Evolutionary conservation across 1,140 invertebrate genomes (phyloP), one percentile per base, ranked within the genome.

Genomic region (Pogonus chalceus): DNA sequence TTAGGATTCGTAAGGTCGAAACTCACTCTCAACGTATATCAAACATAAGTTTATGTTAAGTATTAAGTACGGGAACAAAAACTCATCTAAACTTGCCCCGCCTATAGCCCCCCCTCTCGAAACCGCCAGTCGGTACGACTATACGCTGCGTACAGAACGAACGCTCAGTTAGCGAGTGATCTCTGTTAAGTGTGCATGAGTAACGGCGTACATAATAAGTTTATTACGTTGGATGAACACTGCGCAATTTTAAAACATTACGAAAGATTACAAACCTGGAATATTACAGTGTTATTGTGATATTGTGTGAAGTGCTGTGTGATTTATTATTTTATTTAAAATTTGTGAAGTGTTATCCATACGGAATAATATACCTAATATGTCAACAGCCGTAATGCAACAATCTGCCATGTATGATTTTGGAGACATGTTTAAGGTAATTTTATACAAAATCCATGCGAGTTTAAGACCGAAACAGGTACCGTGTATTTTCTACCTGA

Each of bases 331-430:
- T 31, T 4, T 31, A 7, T 7, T 31, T 31, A 7, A 31, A 31
- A 31, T 31, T 31, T 31, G 26, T 31, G 26, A 31, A 31, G 26
- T 31, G 26, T 31, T 31, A 31, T 31, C 26, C 26, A 43, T 10
- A 43, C 9, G 37, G 37, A 43, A 43, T 35, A 66, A 59, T 56
- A 69, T 69, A 66, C 68, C 67, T 35, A 66, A 59, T 56, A 69
- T 69, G 67, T 69, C 67, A 58, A 69, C 67, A 23, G 66, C 67
- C 31, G 65, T 68, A 51, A 69, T 69, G 67, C 60, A 62, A 26
- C 65, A 66, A 55, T 66, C 65, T 60, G 62, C 65, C 31, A 62
- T 65, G 63, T 69, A 65, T 56, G 67, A 69, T 47, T 69, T 69
- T 52, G 65, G 66, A 56, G 66, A 68, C 53, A 65, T 69, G 35